Conservation (phyloP, 2,888 invertebrate species). For the Caprella mutica region DNA sequence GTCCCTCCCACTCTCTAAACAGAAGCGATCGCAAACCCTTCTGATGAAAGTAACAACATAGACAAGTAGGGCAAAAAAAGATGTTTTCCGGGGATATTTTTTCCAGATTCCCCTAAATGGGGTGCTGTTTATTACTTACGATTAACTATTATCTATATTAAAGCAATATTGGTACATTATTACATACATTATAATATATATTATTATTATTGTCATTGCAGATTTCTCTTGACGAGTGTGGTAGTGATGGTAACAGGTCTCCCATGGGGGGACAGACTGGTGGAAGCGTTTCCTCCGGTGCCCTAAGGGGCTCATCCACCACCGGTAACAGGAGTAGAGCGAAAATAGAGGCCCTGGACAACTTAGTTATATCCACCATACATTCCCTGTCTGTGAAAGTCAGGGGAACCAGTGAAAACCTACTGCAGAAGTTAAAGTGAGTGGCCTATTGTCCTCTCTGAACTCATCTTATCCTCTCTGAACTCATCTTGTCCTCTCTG, state of each 20-base stretch:
- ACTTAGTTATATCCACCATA: conserved; percentile 46
- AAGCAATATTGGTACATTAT: not conserved
- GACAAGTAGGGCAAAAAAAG: no score
- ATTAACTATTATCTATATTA: no score
- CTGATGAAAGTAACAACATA: no score
- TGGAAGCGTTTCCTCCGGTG: conserved; percentile 9
- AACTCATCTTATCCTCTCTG: no score
- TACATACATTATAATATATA: not conserved
- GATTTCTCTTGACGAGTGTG: conserved; percentile 27
- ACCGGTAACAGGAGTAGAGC: conserved; percentile 16
- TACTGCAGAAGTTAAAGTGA: conserved; percentile 45
- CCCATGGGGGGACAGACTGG: conserved; percentile 21
- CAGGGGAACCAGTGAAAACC: conserved; percentile 42
- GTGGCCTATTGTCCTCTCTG: no score
- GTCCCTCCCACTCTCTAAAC: no score
- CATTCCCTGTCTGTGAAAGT: conserved; percentile 46
- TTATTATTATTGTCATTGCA: conserved; percentile 2
- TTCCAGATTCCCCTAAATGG: no score
- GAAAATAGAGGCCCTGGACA: conserved; percentile 41
- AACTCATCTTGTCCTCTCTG: no score
- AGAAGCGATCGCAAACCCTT: no score
- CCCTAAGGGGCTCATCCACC: not conserved
- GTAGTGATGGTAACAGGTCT: conserved; percentile 31
- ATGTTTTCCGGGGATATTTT: no score
- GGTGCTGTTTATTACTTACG: no score